Conservation (phyloP, 2,888 invertebrate species). For the Lacanobia oleracea region DNA sequence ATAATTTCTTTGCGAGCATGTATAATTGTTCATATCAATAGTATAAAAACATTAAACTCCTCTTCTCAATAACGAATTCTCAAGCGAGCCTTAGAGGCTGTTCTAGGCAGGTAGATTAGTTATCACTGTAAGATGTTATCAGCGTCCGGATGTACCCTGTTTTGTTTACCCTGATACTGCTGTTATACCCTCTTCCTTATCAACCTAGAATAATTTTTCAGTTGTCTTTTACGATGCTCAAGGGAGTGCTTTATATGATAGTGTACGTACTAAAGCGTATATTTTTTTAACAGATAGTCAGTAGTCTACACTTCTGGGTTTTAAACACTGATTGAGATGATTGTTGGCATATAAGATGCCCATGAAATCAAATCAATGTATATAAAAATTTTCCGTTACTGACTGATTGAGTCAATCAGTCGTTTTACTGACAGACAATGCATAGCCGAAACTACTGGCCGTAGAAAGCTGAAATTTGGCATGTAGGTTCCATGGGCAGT, state of each 20-base stretch:
- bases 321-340: background rate
- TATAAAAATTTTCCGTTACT: too few relatives aligned
- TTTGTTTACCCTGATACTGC: slow-evolving; percentile 7
- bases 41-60: too few relatives aligned
- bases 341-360: background rate
- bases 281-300: slow-evolving; percentile 2
- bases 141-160: background rate
- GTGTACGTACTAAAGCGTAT: background rate
- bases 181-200: background rate
- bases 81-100: background rate
- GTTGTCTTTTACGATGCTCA: slow-evolving; percentile 27
- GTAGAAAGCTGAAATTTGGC: too few relatives aligned
- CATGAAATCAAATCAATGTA: background rate
- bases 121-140: slow-evolving; percentile 16
- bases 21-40: too few relatives aligned
- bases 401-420: too few relatives aligned
- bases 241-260: slow-evolving; percentile 18
- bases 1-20: too few relatives aligned
- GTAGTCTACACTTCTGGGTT: background rate
- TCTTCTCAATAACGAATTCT: background rate
- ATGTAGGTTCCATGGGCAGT: too few relatives aligned
- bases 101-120: background rate
- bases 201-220: slow-evolving; percentile 16
- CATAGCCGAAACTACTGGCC: too few relatives aligned
- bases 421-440: too few relatives aligned